Percentiles rank a stretch among this genome's conserved stretches.
Conservation (phyloP, 2,888 invertebrate species). For the Drosophila sordidula region DNA sequence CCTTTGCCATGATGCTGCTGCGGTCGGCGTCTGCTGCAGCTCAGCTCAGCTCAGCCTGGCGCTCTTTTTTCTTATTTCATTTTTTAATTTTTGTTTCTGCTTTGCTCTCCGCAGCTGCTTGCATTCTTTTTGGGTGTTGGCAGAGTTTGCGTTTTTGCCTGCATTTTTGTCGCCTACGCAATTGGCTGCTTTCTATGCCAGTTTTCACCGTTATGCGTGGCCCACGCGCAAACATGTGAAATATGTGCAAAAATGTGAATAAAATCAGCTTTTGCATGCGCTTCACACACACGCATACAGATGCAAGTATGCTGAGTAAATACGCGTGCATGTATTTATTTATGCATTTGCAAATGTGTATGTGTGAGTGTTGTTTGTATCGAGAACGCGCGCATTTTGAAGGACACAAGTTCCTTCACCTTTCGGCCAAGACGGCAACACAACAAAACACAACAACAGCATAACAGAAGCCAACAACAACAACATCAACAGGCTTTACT, state of each 20-base stretch:
- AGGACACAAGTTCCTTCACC: slow-evolving; percentile 79
- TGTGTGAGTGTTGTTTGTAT: slow-evolving; percentile 24
- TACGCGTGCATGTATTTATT: slow-evolving; percentile 1
- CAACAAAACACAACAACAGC: slow-evolving; percentile 35
- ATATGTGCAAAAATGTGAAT: slow-evolving; percentile 34
- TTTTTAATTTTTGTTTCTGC: background rate
- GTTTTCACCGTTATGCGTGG: slow-evolving; percentile 52
- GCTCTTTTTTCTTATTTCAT: too few relatives aligned
- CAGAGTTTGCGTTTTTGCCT: slow-evolving; percentile 29
- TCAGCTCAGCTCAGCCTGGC: slow-evolving; percentile 5
- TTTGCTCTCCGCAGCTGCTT: slow-evolving; percentile 10
- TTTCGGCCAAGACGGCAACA: slow-evolving; percentile 54
- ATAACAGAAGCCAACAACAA: slow-evolving; percentile 24
- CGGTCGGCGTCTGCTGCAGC: slow-evolving; percentile 10
- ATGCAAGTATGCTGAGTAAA: slow-evolving; percentile 23
- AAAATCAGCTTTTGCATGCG: slow-evolving; percentile 27
- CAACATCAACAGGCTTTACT: slow-evolving; percentile 51
- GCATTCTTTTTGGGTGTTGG: slow-evolving; percentile 42
- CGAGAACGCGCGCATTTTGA: slow-evolving; percentile 73
- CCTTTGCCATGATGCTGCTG: slow-evolving; percentile 56
- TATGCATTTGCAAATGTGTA: background rate
- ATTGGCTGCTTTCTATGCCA: slow-evolving; percentile 54
- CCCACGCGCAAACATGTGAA: slow-evolving; percentile 39
- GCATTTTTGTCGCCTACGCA: slow-evolving; percentile 44
- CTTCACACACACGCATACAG: background rate